These are phyloP conservation scores for Augiades crinisus DNA, from an alignment of 2,888 invertebrate species.

Conservation along the genomic window DNA sequence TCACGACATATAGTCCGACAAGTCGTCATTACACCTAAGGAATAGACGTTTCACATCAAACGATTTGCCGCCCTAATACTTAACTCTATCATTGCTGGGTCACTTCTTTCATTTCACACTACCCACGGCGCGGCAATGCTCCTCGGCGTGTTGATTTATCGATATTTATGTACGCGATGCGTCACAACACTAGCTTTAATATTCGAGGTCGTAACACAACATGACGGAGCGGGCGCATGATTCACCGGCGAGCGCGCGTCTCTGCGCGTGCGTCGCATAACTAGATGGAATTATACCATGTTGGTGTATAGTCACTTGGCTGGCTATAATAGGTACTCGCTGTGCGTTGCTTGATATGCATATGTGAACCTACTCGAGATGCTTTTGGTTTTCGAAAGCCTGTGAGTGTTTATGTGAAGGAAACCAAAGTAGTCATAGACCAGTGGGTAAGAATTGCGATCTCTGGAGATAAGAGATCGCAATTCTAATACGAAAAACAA, in stretches of 20 bases:
- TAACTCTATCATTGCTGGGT: too few species aligned
- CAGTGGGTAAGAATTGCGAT: too few species aligned
- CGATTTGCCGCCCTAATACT: too few species aligned
- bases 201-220: slow-evolving; percentile 70
- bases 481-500: too few species aligned
- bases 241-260: slow-evolving; percentile 57
- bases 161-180: slow-evolving; percentile 2
- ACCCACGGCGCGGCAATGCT: background rate
- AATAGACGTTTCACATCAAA: too few species aligned
- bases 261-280: slow-evolving; percentile 42
- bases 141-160: slow-evolving; percentile 6
- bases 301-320: slow-evolving; percentile 2
- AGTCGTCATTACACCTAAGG: too few species aligned
- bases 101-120: background rate
- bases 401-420: background rate
- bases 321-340: slow-evolving; percentile 1
- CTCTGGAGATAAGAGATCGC: too few species aligned
- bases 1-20: too few species aligned
- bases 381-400: background rate
- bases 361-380: background rate
- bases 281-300: slow-evolving; percentile 24
- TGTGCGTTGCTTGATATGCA: background rate
- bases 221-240: slow-evolving; percentile 65
- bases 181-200: slow-evolving; percentile 49
- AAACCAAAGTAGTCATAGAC: too few species aligned